These are phyloP conservation scores for Meloe dianella DNA, from an alignment of 2,888 invertebrate genomes.

Conservation along the genomic window DNA sequence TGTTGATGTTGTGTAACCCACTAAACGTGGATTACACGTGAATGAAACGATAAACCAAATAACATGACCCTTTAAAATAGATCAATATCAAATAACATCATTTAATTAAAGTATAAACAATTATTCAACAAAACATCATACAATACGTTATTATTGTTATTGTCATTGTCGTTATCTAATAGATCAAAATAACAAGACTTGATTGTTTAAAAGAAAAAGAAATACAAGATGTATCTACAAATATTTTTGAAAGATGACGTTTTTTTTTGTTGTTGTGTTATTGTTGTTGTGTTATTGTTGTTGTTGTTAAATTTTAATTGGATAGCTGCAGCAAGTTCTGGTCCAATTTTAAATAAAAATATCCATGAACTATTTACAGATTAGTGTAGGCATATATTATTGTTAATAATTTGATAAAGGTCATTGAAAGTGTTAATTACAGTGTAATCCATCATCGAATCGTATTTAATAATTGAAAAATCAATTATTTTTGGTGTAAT, in stretches of 20 bases:
- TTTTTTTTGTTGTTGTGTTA: too few relatives aligned
- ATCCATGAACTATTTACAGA: not conserved
- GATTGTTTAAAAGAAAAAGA: too few relatives aligned
- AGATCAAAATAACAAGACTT: too few relatives aligned
- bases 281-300: not conserved
- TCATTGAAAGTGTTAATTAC: not conserved
- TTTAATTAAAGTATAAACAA: not conserved
- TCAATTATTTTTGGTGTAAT: not conserved
- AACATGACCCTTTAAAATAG: not conserved
- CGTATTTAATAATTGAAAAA: not conserved
- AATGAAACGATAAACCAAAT: slow-evolving; percentile 10
- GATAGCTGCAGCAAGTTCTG: not conserved
- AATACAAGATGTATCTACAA: too few relatives aligned
- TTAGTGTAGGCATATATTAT: not conserved
- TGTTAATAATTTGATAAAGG: not conserved
- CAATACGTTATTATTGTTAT: not conserved
- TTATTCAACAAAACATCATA: not conserved
- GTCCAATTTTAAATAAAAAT: slow-evolving; percentile 4
- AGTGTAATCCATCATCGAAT: not conserved
- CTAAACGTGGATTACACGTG: slow-evolving; percentile 10
- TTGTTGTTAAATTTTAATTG: not conserved
- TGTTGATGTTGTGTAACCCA: slow-evolving; percentile 9
- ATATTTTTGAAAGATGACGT: too few relatives aligned
- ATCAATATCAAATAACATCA: slow-evolving; percentile 10
- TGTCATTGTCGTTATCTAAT: not conserved